Evolutionary conservation across 2,113 vertebrate species (phyloP).

Genomic region (Actenoides hombroni): DNA sequence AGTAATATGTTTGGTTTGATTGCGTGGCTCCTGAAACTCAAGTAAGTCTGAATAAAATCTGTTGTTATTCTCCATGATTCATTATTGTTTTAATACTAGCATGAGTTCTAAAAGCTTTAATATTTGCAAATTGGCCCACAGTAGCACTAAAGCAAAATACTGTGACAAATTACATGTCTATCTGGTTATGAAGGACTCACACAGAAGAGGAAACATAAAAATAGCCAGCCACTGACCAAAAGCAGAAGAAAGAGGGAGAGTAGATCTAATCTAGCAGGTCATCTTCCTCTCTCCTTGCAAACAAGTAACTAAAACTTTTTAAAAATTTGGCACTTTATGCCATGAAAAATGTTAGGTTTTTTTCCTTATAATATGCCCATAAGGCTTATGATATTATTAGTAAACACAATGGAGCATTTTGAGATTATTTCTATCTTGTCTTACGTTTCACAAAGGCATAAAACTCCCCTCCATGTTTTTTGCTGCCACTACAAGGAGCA

Average conservation of each 20-base stretch:
- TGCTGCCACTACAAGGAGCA: not conserved
- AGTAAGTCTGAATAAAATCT: not conserved
- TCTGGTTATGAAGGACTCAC: not conserved
- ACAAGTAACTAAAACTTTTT: not conserved
- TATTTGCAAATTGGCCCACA: not conserved
- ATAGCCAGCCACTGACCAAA: not conserved
- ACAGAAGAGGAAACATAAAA: not conserved
- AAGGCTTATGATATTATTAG: not conserved
- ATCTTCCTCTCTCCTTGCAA: not conserved
- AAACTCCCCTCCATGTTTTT: not conserved
- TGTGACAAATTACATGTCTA: not conserved
- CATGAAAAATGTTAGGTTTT: not conserved
- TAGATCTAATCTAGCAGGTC: not conserved
- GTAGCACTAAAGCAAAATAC: not conserved
- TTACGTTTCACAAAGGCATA: not conserved
- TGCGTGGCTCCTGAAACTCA: not conserved
- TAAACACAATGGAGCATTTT: not conserved
- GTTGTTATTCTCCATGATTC: not conserved
- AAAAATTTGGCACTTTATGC: not conserved
- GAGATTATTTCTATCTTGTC: not conserved
- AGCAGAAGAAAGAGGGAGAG: not conserved
- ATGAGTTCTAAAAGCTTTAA: not conserved
- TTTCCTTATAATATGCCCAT: not conserved
- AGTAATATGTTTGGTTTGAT: not conserved
- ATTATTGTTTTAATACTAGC: slow-evolving; percentile 10